A percentile compares a stretch with the other conserved stretches of the same genome.
phyloP scores from a whole-genome alignment of 1,140 invertebrate species.

The Hycleus phaleratus region DNA sequence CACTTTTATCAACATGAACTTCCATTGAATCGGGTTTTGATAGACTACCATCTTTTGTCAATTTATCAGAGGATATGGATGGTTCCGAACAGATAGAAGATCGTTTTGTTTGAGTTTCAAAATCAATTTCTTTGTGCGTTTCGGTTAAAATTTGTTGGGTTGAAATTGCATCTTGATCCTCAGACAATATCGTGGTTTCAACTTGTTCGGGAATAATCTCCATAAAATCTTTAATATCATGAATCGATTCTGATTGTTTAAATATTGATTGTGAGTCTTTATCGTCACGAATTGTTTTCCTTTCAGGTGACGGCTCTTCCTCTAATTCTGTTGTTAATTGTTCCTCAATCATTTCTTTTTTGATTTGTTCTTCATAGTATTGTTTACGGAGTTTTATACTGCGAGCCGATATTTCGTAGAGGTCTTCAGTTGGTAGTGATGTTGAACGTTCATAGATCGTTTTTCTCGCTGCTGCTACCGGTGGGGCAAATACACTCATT shows the following conservation, averaged over 20 bases:
- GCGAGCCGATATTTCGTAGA: conserved; percentile 37
- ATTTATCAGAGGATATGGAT: conserved; percentile 26
- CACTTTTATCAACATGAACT: conserved; percentile 47
- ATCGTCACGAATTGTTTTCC: conserved; percentile 25
- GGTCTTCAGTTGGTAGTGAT: conserved; percentile 43
- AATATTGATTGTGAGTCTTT: conserved; percentile 23
- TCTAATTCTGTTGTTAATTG: conserved; percentile 43
- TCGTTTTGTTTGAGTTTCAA: conserved; percentile 18
- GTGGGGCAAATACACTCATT: conserved; percentile 39
- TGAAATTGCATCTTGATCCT: conserved; percentile 17
- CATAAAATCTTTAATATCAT: conserved; percentile 10
- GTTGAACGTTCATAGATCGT: conserved; percentile 43
- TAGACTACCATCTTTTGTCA: conserved; percentile 28
- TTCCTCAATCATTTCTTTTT: conserved; percentile 45
- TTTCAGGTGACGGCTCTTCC: conserved; percentile 47
- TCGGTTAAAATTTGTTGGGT: conserved; percentile 9
- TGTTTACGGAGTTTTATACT: conserved; percentile 40
- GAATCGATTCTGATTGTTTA: conserved; percentile 12
- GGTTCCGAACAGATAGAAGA: conserved; percentile 26
- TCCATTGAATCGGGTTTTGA: conserved; percentile 43
- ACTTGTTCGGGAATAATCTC: not conserved
- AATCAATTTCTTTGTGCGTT: conserved; percentile 31
- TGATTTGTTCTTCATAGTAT: conserved; percentile 45
- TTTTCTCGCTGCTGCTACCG: conserved; percentile 33
- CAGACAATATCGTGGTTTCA: conserved; percentile 12